These are phyloP conservation scores for Dysdera silvatica DNA, from an alignment of 1,140 invertebrate genomes.

Conservation along the genomic window DNA sequence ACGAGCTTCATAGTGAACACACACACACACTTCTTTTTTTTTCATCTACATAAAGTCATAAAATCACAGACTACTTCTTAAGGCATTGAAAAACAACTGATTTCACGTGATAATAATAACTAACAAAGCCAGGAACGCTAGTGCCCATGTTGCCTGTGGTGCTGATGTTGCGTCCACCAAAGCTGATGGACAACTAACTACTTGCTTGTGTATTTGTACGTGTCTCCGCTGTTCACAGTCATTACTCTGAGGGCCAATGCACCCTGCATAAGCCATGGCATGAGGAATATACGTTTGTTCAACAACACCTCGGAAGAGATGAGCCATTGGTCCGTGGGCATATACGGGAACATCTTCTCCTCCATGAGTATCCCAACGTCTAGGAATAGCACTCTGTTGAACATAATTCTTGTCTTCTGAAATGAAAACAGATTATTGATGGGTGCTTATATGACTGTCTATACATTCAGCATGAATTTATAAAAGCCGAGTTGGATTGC, in stretches of 20 bases:
- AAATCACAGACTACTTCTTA: too few species aligned
- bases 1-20: too few species aligned
- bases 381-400: conserved; percentile 19
- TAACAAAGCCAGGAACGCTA: too few species aligned
- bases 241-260: conserved; percentile 39
- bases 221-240: conserved; percentile 6
- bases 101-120: too few species aligned
- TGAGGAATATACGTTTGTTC: conserved; percentile 86
- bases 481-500: too few species aligned
- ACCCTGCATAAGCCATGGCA: conserved; percentile 57
- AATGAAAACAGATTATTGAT: not conserved
- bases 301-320: conserved; percentile 78
- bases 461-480: too few species aligned
- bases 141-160: too few species aligned
- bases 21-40: too few species aligned
- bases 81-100: too few species aligned
- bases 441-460: too few species aligned
- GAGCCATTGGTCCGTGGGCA: conserved; percentile 65
- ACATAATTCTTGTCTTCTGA: conserved; percentile 27
- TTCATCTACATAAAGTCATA: too few species aligned
- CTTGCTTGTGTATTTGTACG: conserved; percentile 2
- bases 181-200: conserved; percentile 18
- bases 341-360: conserved; percentile 65
- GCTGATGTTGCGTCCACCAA: not conserved
- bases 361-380: conserved; percentile 52